Evolutionary conservation across 2,888 invertebrate genomes (phyloP).

Genomic region (Catocala nupta): DNA sequence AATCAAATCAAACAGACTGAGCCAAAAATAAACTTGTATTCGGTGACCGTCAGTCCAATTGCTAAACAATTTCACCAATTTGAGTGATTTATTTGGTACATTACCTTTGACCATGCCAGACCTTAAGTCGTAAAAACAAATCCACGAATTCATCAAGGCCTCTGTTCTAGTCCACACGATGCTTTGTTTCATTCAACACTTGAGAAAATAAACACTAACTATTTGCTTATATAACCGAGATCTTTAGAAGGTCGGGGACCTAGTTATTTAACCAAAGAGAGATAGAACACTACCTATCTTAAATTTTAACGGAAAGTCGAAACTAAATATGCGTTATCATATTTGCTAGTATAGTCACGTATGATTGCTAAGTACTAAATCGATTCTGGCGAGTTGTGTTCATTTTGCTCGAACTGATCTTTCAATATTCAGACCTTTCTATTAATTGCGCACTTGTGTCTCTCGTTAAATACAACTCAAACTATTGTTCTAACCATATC

Average conservation of each 20-base stretch:
- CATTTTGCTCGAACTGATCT: neutral
- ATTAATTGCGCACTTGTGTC: too few relatives aligned
- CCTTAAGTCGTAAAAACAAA: constrained; percentile 23
- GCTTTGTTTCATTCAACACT: constrained; percentile 51
- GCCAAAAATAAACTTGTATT: too few relatives aligned
- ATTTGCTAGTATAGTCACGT: neutral
- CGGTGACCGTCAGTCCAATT: neutral
- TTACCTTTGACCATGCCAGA: constrained; percentile 9
- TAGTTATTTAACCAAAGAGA: constrained; percentile 23
- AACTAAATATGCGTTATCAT: constrained; percentile 17
- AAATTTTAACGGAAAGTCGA: neutral
- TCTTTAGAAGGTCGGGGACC: constrained; percentile 43
- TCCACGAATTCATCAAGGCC: constrained; percentile 15
- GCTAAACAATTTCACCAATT: neutral
- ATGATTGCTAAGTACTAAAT: neutral
- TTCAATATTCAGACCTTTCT: too few relatives aligned
- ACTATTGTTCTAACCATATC: too few relatives aligned
- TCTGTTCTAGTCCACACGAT: constrained; percentile 16
- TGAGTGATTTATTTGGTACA: neutral
- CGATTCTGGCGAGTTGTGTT: neutral
- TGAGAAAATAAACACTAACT: constrained; percentile 35
- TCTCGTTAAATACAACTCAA: too few relatives aligned
- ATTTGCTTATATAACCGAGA: constrained; percentile 42
- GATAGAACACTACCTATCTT: neutral
- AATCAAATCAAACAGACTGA: too few relatives aligned